Evolutionary conservation across 2,113 vertebrate genomes (phyloP), one percentile per base, ranked within the genome.

Genomic region (Charadrius vociferus): DNA sequence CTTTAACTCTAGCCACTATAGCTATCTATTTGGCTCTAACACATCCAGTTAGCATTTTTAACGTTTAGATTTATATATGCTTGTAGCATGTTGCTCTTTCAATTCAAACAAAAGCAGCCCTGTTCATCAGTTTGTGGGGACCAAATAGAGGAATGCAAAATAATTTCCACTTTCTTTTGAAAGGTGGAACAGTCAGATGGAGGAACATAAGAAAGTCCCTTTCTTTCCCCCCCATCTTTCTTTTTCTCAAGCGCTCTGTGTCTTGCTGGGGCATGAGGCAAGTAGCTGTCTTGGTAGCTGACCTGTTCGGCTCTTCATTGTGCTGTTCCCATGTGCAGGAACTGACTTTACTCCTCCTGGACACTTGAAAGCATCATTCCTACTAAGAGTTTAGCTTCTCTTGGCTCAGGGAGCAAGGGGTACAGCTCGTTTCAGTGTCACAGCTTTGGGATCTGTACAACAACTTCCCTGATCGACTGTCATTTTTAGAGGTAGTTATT

Each of bases 221-320:
- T 50, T 24, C 12, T 3, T 22, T 24, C 5, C 12, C 49, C 12
- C 22, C 22, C 6, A 11, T 23, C 49, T 50, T 49, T 49, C 23
- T 37, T 41, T 71, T 73, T 55, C 65, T 94, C 86, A 83, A 78
- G 73, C 66, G 14, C 47, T 90, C 32, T 87, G 4, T 93, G 73
- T 88, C 93, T 95, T 90, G 16, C 70, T 92, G 68, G 80, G 85
- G 93, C 86, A 82, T 94, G 53, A 97, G 74, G 82, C 83, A 91
- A 95, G 81, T 83, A 91, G 80, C 79, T 92, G 49, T 92, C 74
- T 96, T 85, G 12, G 9, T 84, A 86, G 65, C 52, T 95, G 90
- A 96, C 81, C 81, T 80, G 34, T 50, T 32, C 4, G 11, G 55
- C 68, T 96, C 78, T 86, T 85, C n/a, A 37, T 90, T 97, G 77